These are phyloP conservation scores for Brachynemurus nebulosus DNA, from an alignment of 2,888 invertebrate genomes.

Conservation along the genomic window DNA sequence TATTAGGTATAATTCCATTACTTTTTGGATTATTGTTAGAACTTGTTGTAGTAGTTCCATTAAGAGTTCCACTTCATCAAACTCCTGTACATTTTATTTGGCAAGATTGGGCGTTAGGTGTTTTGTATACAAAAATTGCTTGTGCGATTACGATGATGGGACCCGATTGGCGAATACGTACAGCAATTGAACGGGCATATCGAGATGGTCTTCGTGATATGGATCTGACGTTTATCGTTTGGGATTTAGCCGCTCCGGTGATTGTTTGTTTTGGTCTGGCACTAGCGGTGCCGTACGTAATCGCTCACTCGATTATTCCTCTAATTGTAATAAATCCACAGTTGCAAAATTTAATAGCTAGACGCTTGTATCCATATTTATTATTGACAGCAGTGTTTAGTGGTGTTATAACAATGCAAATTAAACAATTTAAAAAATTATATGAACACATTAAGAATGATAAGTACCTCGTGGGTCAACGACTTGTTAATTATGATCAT, in stretches of 20 bases:
- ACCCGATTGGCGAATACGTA: slow-evolving; percentile 86
- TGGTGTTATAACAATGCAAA: slow-evolving; percentile 67
- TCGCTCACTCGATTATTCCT: slow-evolving; percentile 65
- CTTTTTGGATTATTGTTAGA: slow-evolving; percentile 87
- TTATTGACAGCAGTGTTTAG: slow-evolving; percentile 54
- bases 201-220: slow-evolving; percentile 87
- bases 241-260: slow-evolving; percentile 79
- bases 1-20: slow-evolving; percentile 82
- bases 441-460: slow-evolving; percentile 99
- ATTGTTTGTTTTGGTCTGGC: slow-evolving; percentile 79
- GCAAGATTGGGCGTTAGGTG: slow-evolving; percentile 98
- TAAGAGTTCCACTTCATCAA: slow-evolving; percentile 83
- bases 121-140: slow-evolving; percentile 93
- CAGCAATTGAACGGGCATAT: slow-evolving; percentile 86
- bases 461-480: slow-evolving; percentile 92
- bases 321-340: slow-evolving; percentile 47
- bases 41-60: slow-evolving; percentile 79
- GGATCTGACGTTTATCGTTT: slow-evolving; percentile 73
- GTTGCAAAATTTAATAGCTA: slow-evolving; percentile 59
- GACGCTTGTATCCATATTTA: slow-evolving; percentile 82
- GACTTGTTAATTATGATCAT: slow-evolving; percentile 94
- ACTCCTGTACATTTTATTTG: slow-evolving; percentile 79
- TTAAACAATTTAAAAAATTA: slow-evolving; percentile 82
- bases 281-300: slow-evolving; percentile 84
- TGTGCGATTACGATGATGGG: slow-evolving; percentile 97